Conservation (phyloP, 2,113 vertebrate genomes). For the Mugil cephalus region DNA sequence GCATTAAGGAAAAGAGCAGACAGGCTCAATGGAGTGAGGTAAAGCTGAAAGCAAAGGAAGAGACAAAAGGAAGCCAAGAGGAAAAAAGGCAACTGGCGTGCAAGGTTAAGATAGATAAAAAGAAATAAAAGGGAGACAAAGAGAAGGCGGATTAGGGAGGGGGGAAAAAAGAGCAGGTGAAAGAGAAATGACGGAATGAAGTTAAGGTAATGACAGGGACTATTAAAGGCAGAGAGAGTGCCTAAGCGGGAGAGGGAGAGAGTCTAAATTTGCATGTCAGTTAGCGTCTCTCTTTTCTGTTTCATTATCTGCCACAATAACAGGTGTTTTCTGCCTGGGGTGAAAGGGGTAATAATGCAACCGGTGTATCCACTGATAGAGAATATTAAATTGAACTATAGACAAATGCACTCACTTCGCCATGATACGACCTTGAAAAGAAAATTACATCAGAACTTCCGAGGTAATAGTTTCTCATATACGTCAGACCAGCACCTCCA, state of each 20-base stretch:
- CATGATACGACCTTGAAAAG: conserved; percentile 56
- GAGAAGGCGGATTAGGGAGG: conserved; percentile 42
- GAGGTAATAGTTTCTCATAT: conserved; percentile 7
- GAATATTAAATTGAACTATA: conserved; percentile 64
- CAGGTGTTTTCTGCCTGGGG: conserved; percentile 56
- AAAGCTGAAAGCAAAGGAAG: conserved; percentile 48
- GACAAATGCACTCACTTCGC: conserved; percentile 57
- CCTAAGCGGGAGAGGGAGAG: not conserved
- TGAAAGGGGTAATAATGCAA: conserved; percentile 54
- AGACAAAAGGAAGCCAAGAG: conserved; percentile 36
- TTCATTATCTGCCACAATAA: conserved; percentile 63
- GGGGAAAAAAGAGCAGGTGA: conserved; percentile 32
- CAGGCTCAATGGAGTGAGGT: conserved; percentile 36
- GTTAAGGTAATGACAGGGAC: conserved; percentile 54
- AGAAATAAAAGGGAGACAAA: conserved; percentile 51
- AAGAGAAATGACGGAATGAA: conserved; percentile 54
- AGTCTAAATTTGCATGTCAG: conserved; percentile 55
- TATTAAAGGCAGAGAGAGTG: conserved; percentile 42
- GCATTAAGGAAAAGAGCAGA: conserved; percentile 31
- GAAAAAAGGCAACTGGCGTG: conserved; percentile 12
- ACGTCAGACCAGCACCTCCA: too few species aligned
- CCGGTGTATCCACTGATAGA: conserved; percentile 55
- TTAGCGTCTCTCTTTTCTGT: conserved; percentile 39
- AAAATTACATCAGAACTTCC: conserved; percentile 49
- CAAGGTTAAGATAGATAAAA: conserved; percentile 59